These are phyloP conservation scores for Paracentrotus lividus DNA, from an alignment of 53 echinoderm and acorn worm genomes.

Conservation along the genomic window DNA sequence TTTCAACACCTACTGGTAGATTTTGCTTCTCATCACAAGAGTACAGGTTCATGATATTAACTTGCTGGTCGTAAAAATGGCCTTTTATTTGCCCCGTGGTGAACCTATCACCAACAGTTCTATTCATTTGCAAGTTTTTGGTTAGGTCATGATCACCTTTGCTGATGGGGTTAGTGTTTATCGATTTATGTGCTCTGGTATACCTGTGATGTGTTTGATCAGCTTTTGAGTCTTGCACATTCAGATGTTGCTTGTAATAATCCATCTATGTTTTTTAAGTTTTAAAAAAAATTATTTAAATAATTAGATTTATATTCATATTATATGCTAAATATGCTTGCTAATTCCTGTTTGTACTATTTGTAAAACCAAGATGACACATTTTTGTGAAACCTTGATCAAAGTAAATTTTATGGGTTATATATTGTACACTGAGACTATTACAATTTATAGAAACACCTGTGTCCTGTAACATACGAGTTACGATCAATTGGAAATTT, in stretches of 20 bases:
- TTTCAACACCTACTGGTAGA: not conserved
- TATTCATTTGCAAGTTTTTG: not conserved
- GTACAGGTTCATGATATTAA: conserved; percentile 20
- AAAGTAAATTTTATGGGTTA: too few relatives aligned
- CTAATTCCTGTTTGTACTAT: too few relatives aligned
- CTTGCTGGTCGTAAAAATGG: not conserved
- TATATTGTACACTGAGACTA: too few relatives aligned
- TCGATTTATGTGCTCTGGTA: not conserved
- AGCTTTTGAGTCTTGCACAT: not conserved
- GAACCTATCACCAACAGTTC: not conserved
- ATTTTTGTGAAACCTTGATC: not conserved
- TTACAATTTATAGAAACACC: not conserved
- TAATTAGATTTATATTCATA: not conserved
- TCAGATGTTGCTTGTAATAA: not conserved
- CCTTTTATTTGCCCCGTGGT: not conserved
- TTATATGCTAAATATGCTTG: too few relatives aligned
- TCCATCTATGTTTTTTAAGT: not conserved
- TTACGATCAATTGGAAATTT: too few relatives aligned
- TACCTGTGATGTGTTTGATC: not conserved
- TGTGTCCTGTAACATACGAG: not conserved
- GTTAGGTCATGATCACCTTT: not conserved
- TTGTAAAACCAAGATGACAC: not conserved
- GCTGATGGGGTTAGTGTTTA: not conserved
- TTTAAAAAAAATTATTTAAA: not conserved
- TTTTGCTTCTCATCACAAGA: not conserved